phyloP scores from a whole-genome alignment of 2,113 vertebrate species.

The Galeopterus variegatus region DNA sequence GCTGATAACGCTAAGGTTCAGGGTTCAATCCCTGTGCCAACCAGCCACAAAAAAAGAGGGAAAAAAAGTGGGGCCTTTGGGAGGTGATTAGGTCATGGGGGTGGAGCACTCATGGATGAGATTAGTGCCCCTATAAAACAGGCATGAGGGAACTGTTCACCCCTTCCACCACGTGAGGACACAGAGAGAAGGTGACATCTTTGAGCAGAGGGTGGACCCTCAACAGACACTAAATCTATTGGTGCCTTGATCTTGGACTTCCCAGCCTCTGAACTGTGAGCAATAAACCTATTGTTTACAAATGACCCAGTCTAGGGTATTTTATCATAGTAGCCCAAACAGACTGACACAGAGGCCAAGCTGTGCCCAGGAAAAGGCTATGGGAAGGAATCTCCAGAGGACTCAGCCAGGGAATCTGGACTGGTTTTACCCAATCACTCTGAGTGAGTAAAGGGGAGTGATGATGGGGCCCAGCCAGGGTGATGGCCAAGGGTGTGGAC shows the following conservation, averaged over 20 bases:
- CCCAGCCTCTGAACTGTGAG: background rate
- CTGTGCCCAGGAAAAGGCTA: background rate
- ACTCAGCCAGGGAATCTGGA: background rate
- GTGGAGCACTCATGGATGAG: background rate
- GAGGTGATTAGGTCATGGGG: background rate
- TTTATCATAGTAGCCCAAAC: background rate
- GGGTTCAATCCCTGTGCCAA: too few relatives aligned
- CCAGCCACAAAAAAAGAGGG: too few relatives aligned
- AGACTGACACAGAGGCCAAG: background rate
- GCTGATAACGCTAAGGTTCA: too few relatives aligned
- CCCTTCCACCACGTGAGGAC: background rate
- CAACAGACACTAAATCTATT: background rate
- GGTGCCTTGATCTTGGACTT: background rate
- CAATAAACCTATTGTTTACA: background rate
- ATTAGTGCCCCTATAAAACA: background rate
- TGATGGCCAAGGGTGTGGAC: fast-evolving
- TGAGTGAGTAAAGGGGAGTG: background rate
- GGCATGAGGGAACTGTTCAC: background rate
- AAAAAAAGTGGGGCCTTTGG: background rate
- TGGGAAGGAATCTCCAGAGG: background rate
- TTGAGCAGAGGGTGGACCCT: background rate
- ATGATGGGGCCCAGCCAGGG: too few relatives aligned
- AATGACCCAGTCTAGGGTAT: background rate
- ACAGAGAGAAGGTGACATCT: background rate
- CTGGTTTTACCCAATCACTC: background rate